A percentile compares a stretch with the other conserved stretches of the same genome.
These are phyloP conservation scores for Enteromius thamalakanensis DNA, from an alignment of 2,797 vertebrate species.

Conservation along the genomic window DNA sequence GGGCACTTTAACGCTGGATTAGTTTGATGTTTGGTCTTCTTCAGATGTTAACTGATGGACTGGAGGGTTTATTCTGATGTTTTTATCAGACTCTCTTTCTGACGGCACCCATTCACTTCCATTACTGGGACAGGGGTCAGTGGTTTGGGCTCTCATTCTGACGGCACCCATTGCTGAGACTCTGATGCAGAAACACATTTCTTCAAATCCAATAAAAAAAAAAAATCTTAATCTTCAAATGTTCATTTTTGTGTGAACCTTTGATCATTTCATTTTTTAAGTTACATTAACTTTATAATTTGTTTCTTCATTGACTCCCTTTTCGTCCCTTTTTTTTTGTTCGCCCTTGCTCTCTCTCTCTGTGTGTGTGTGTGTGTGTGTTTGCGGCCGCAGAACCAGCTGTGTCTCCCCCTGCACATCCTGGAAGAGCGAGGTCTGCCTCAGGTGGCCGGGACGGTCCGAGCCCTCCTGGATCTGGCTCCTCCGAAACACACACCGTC, in stretches of 20 bases:
- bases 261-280: conserved; percentile 25
- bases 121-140: too few relatives aligned
- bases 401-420: conserved; percentile 98
- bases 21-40: neutral
- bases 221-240: neutral
- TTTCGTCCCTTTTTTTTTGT: conserved; percentile 68
- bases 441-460: conserved; percentile 91
- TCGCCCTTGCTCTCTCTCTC: neutral
- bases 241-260: neutral
- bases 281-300: conserved; percentile 60
- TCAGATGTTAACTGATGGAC: neutral
- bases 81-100: neutral
- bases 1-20: too few relatives aligned
- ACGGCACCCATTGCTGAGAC: neutral
- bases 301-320: conserved; percentile 78
- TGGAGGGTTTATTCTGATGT: neutral
- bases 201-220: neutral
- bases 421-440: conserved; percentile 95
- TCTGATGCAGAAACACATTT: neutral
- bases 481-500: conserved; percentile 82
- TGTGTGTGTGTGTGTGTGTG: conserved; percentile 1
- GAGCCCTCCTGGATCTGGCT: conserved; percentile 90
- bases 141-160: neutral
- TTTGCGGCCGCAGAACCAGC: conserved; percentile 79
- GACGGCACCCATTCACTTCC: too few relatives aligned